These are phyloP conservation scores for Megalops cyprinoides DNA, from an alignment of 2,797 vertebrate genomes.

Conservation along the genomic window DNA sequence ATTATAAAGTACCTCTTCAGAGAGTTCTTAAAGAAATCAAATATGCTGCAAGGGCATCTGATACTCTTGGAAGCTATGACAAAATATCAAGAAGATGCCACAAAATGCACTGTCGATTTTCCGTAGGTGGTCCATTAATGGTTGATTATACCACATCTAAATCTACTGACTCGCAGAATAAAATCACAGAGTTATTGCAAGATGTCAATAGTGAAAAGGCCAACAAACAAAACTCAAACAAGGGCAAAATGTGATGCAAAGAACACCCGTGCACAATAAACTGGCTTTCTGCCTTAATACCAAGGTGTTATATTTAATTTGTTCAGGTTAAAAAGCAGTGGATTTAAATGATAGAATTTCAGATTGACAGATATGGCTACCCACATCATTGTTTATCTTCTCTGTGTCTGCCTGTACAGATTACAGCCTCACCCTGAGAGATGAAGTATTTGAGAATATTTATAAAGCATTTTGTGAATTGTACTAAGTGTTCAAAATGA, in stretches of 20 bases:
- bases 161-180: background rate
- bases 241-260: background rate
- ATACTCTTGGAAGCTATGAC: background rate
- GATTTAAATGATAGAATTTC: background rate
- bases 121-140: constrained; percentile 3
- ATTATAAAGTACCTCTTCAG: background rate
- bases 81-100: background rate
- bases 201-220: background rate
- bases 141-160: background rate
- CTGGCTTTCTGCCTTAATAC: background rate
- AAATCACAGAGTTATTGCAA: background rate
- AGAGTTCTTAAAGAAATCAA: background rate
- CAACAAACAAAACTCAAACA: background rate
- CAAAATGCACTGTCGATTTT: background rate
- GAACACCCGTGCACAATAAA: too few relatives aligned
- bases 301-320: background rate
- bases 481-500: background rate
- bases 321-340: background rate
- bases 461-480: background rate
- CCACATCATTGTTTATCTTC: background rate
- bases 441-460: background rate
- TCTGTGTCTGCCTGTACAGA: background rate
- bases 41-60: too few relatives aligned
- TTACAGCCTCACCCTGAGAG: background rate
- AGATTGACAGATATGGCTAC: background rate